phyloP scores from a whole-genome alignment of 2,797 vertebrate species.

The Poeciliopsis paucimaculata region DNA sequence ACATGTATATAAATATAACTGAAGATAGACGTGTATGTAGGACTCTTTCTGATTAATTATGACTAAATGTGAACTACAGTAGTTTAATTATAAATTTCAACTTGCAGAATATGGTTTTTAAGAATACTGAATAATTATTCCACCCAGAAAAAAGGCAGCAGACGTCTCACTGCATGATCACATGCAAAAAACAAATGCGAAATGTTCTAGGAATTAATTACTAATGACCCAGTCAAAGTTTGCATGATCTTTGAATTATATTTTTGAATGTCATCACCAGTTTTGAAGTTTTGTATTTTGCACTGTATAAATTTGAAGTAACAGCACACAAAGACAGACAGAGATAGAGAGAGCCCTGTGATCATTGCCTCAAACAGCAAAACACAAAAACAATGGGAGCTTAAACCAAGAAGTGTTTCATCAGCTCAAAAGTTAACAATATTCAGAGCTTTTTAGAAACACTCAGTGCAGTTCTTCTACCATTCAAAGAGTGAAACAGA shows the following conservation, averaged over 20 bases:
- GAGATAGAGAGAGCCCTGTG: not conserved
- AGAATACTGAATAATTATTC: not conserved
- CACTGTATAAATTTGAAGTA: not conserved
- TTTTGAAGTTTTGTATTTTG: not conserved
- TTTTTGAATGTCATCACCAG: not conserved
- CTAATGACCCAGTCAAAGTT: not conserved
- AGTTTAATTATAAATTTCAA: not conserved
- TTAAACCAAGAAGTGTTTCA: conserved; percentile 15
- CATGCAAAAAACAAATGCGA: not conserved
- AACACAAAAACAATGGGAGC: not conserved
- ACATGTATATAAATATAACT: not conserved
- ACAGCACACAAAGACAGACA: not conserved
- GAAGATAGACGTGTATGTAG: not conserved
- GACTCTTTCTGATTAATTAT: not conserved
- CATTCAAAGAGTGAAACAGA: conserved; percentile 37
- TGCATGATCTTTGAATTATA: not conserved
- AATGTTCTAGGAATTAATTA: not conserved
- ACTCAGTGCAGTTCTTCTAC: conserved; percentile 32
- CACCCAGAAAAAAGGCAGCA: not conserved
- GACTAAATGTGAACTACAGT: not conserved
- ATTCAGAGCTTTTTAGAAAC: conserved; percentile 21
- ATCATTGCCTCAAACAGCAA: not conserved
- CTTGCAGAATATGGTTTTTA: not conserved
- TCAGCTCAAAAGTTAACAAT: conserved; percentile 27
- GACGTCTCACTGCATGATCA: not conserved